Evolutionary conservation across 2,797 vertebrate species (phyloP), one percentile per base, ranked within the genome.

Genomic region (Clamator glandarius): DNA sequence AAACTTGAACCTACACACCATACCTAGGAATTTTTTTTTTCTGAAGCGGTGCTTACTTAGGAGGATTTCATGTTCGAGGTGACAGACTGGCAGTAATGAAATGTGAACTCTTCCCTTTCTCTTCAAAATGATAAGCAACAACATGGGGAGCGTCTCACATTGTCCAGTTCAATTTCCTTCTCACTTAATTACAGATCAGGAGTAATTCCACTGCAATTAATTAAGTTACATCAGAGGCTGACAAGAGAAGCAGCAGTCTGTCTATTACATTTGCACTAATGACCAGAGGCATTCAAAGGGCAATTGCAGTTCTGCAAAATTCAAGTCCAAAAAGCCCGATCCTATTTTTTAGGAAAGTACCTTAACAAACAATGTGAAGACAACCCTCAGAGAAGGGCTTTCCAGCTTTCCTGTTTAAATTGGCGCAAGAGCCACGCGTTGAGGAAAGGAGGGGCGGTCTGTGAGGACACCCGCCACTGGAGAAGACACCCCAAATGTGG

Each of bases 161-260:
- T 95, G 96, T 93, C 95, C 91, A 84, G 78, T 93, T 89, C 89
- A 89, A 95, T 96, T 93, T 95, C 87, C 81, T 89, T 89, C 87
- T 90, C 72, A 52, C 87, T 92, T 92, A 89, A 96, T 96, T 96
- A 95, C 82, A 87, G 48, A 94, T 92, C 81, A 90, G 81, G 63
- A 96, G 89, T 82, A 92, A 96, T 89, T 96, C 81, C 78, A 89
- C 89, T 63, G 79, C 78, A 87, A 96, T 95, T 96, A 95, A 96
- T 96, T 96, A 92, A 96, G 95, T 95, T 61, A 90, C 78, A 87
- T 92, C 92, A 77, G 81, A 76, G 70, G 50, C 78, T 84, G 78
- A 95, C 92, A 92, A 75, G 83, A 68, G 39, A 89, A 87, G 84
- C 12, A 93, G 84, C 81, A 95, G 89, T 21, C 86, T 93, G 84